A percentile compares a stretch with the other conserved stretches of the same genome.
These are phyloP conservation scores for Anisognathus igniventris DNA, from an alignment of 2,797 vertebrate genomes.

Conservation along the genomic window DNA sequence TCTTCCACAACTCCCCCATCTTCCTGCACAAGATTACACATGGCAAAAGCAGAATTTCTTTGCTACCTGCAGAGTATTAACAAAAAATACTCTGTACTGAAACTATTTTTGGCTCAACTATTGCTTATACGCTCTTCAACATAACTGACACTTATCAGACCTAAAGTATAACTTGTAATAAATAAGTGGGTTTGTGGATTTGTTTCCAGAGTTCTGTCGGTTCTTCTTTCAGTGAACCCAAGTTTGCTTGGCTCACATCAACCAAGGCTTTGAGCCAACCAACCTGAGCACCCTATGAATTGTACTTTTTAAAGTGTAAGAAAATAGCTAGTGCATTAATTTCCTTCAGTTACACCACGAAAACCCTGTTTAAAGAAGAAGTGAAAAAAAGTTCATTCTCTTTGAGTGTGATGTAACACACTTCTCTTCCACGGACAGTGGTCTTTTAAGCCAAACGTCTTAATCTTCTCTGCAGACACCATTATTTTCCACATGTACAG, in stretches of 20 bases:
- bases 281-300: not conserved
- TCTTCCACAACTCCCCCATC: not conserved
- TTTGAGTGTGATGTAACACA: not conserved
- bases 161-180: not conserved
- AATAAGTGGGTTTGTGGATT: not conserved
- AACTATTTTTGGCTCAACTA: not conserved
- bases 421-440: not conserved
- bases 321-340: not conserved
- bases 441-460: accelerated
- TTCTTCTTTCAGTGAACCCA: not conserved
- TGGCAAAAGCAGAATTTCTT: not conserved
- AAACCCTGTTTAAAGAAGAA: not conserved
- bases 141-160: not conserved
- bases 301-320: not conserved
- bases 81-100: not conserved
- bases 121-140: not conserved
- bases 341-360: not conserved
- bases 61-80: not conserved
- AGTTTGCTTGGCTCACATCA: not conserved
- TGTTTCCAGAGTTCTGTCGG: not conserved
- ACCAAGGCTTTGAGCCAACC: not conserved
- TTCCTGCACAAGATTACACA: not conserved
- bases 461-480: not conserved
- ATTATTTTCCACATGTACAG: not conserved
- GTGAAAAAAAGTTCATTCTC: not conserved